Evolutionary conservation across 1,140 invertebrate genomes (phyloP), one percentile per base, ranked within the genome.

Genomic region (Drosophila parabipectinata): DNA sequence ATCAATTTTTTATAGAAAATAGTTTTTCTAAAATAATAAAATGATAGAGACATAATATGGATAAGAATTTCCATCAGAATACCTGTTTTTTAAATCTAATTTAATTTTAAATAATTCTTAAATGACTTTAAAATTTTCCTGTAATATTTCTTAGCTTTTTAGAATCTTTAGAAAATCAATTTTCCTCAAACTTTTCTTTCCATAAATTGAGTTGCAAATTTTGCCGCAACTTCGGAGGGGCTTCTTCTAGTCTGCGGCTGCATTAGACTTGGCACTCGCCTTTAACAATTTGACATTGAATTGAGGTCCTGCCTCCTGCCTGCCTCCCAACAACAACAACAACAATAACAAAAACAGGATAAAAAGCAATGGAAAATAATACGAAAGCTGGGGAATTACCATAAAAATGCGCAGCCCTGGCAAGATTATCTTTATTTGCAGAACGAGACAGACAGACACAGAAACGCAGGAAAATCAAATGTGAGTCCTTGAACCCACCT

Each of bases 341-440:
- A 34, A 34, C 32, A 37, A 37, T 10, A 37, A 37, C 32, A 14
- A 18, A 44, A 32, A n/a, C 4, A 26, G 21, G 15, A 39, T 15
- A 47, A 21, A 9, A 24, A 30, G 21, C 18, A 6, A 48, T 37
- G n/a, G n/a, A 6, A 34, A 26, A 32, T 39, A 52, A 26, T 61
- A 44, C 60, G 59, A 59, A 45, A 24, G 50, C 55, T 56, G 60
- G 61, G 41, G 77, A 87, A 88, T 83, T 88, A 88, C 76, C 82
- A 87, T 88, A 88, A 87, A 87, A 88, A 88, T 87, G 83, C 82
- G 82, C 75, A 69, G 56, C 83, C 44, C 69, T 69, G 61, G 55
- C 21, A 79, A 87, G 82, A 87, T 87, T 79, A 87, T 87, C 79
- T 88, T 83, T 87, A 87, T 88, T 82, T 88, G 56, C 53, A 59